phyloP scores from a whole-genome alignment of 2,888 invertebrate species.

The Aleiodes testaceus region DNA sequence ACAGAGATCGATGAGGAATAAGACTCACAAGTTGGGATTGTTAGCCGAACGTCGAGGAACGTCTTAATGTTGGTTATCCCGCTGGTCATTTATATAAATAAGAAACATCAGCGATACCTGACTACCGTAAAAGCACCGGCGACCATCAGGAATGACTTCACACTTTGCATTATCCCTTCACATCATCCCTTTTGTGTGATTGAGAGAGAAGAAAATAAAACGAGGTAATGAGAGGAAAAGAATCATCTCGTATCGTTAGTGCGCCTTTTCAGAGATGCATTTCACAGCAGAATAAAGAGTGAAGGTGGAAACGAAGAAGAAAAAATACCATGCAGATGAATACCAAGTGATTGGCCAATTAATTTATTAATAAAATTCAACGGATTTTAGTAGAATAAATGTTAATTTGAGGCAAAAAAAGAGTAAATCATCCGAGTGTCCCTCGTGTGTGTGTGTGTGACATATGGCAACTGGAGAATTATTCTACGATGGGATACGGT shows the following conservation, averaged over 20 bases:
- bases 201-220: slow-evolving; percentile 44
- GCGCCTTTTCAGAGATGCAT: slow-evolving; percentile 38
- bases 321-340: slow-evolving; percentile 7
- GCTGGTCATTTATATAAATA: slow-evolving; percentile 74
- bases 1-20: slow-evolving; percentile 53
- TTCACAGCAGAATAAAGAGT: slow-evolving; percentile 12
- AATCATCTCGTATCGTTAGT: slow-evolving; percentile 41
- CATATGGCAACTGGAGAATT: slow-evolving; percentile 59
- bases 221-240: slow-evolving; percentile 11
- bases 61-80: slow-evolving; percentile 64
- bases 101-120: slow-evolving; percentile 71
- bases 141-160: slow-evolving; percentile 64
- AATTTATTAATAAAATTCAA: slow-evolving; percentile 1
- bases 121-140: slow-evolving; percentile 61
- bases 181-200: slow-evolving; percentile 38
- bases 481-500: slow-evolving; percentile 46
- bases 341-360: slow-evolving; percentile 34
- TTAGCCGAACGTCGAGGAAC: slow-evolving; percentile 48
- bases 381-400: neutral
- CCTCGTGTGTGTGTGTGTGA: slow-evolving; percentile 52
- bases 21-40: slow-evolving; percentile 48
- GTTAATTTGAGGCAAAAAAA: neutral
- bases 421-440: slow-evolving; percentile 53
- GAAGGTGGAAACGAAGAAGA: neutral
- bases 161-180: slow-evolving; percentile 68